phyloP scores from a whole-genome alignment of 2,797 vertebrate species.

The Coluber constrictor region DNA sequence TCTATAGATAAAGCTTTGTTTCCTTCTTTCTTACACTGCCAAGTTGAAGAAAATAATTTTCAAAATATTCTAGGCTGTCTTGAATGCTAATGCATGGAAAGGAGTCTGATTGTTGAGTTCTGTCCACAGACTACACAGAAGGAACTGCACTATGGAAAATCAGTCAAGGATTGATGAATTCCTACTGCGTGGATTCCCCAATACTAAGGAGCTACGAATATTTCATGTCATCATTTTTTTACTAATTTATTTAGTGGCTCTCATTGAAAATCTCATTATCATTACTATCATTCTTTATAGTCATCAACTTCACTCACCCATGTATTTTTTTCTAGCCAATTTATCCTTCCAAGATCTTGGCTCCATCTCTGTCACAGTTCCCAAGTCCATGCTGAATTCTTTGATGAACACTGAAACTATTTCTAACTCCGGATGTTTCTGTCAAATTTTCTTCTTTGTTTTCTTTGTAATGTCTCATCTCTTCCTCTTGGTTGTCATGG shows the following conservation, averaged over 20 bases:
- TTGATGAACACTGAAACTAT: not conserved
- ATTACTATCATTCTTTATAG: not conserved
- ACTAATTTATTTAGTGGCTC: not conserved
- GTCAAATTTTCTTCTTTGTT: not conserved
- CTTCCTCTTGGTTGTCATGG: constrained; percentile 2
- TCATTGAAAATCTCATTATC: not conserved
- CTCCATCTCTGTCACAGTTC: constrained; percentile 27
- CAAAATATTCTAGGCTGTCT: not conserved
- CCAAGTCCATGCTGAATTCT: constrained; percentile 20
- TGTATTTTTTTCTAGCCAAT: not conserved
- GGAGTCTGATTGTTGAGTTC: not conserved
- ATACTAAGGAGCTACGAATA: not conserved
- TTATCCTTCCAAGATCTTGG: constrained; percentile 29
- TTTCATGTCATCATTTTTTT: not conserved
- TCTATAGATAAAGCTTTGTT: not conserved
- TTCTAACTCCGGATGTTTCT: not conserved
- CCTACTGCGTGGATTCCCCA: not conserved
- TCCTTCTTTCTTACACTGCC: not conserved
- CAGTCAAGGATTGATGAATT: not conserved
- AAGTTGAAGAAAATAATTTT: not conserved
- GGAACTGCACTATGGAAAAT: not conserved
- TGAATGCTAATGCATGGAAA: not conserved
- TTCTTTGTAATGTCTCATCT: not conserved
- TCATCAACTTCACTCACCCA: not conserved
- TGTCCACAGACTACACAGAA: not conserved